Evolutionary conservation across 2,888 invertebrate genomes (phyloP).

Genomic region (Spialia ferax): DNA sequence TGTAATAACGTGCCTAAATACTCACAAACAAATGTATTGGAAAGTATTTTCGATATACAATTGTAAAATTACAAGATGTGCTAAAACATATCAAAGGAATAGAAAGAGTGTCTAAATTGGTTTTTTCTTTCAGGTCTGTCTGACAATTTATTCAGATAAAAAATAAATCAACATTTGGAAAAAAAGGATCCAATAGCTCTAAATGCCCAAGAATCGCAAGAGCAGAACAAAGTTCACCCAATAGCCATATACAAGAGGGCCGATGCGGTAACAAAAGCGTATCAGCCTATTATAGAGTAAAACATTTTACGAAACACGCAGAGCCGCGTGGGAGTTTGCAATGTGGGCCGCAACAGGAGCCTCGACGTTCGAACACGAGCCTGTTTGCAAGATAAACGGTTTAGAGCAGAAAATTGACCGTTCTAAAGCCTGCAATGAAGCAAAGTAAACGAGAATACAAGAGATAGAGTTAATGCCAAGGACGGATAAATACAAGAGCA

Average conservation of each 20-base stretch:
- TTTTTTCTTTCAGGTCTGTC: too few species aligned
- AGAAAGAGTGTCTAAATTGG: too few species aligned
- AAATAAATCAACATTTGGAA: too few species aligned
- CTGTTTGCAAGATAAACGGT: slow-evolving; percentile 27
- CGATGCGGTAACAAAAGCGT: slow-evolving; percentile 22
- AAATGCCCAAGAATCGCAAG: neutral
- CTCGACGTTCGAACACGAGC: slow-evolving; percentile 28
- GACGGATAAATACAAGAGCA: neutral
- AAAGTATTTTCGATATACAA: too few species aligned
- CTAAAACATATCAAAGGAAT: too few species aligned
- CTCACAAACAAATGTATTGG: too few species aligned
- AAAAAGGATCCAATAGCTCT: neutral
- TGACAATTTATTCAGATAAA: too few species aligned
- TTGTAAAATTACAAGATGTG: too few species aligned
- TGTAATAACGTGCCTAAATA: neutral
- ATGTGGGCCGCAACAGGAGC: slow-evolving; percentile 32
- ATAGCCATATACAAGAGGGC: slow-evolving; percentile 3
- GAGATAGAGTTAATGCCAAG: neutral
- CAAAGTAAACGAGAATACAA: neutral
- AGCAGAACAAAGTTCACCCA: neutral
- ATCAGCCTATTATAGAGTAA: slow-evolving; percentile 8
- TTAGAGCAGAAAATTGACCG: slow-evolving; percentile 17
- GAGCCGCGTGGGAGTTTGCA: slow-evolving; percentile 27
- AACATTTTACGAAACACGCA: slow-evolving; percentile 31
- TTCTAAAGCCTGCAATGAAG: neutral